These are phyloP conservation scores for Otus sunia DNA, from an alignment of 2,113 vertebrate genomes.

Conservation along the genomic window DNA sequence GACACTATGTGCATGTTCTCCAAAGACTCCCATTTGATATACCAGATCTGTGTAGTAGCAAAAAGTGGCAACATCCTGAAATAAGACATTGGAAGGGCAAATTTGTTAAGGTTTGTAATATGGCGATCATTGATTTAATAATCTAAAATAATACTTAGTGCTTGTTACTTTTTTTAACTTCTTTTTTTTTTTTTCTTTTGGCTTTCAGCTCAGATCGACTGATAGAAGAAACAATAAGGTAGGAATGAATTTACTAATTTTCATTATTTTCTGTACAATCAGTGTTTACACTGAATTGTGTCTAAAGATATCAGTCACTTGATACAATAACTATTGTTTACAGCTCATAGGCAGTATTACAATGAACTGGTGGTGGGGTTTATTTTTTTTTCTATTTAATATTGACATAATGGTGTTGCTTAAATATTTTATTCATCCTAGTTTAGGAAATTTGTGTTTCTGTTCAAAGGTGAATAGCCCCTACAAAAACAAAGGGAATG, in stretches of 20 bases:
- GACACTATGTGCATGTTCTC: neutral
- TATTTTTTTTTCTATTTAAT: neutral
- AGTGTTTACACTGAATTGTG: neutral
- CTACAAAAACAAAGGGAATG: neutral
- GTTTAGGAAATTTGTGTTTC: neutral
- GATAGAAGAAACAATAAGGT: slow-evolving; percentile 99
- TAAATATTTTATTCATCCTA: neutral
- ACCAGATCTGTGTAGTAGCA: neutral
- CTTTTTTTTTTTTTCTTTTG: neutral
- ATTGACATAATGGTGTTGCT: neutral
- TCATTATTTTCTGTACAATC: slow-evolving; percentile 8
- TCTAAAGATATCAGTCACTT: neutral
- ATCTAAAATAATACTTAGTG: neutral
- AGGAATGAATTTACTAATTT: slow-evolving; percentile 42
- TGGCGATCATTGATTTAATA: neutral
- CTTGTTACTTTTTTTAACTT: slow-evolving; percentile 8
- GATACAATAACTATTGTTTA: neutral
- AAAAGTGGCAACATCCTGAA: neutral
- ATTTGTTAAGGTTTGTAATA: neutral
- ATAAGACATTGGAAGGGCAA: neutral
- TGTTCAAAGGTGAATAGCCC: neutral
- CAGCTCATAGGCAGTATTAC: neutral
- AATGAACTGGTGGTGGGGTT: neutral
- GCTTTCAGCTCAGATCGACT: slow-evolving; percentile 91
- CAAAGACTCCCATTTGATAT: neutral